These are phyloP conservation scores for Andrena hattorfiana DNA, from an alignment of 2,888 invertebrate genomes.

Conservation along the genomic window DNA sequence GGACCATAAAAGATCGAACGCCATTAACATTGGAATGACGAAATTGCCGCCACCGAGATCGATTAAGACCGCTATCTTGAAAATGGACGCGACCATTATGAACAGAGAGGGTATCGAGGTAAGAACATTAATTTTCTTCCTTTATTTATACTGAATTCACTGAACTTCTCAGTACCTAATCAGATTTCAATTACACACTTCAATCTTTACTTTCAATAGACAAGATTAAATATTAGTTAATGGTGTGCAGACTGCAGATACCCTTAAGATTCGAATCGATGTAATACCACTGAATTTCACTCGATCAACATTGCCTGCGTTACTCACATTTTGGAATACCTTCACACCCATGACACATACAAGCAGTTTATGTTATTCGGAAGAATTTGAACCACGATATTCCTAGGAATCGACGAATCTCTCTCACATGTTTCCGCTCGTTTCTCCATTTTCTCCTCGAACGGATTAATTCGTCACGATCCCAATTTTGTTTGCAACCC, in stretches of 20 bases:
- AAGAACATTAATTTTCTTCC: slow-evolving; percentile 48
- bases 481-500: slow-evolving; percentile 54
- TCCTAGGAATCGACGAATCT: background rate
- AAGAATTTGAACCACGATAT: background rate
- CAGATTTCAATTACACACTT: background rate
- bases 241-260: background rate
- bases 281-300: background rate
- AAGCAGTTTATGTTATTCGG: background rate
- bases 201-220: background rate
- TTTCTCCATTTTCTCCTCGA: slow-evolving; percentile 33
- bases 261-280: background rate
- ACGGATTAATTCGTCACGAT: slow-evolving; percentile 31
- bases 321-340: background rate
- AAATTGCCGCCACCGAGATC: slow-evolving; percentile 98
- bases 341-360: background rate
- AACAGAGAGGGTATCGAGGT: slow-evolving; percentile 98
- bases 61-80: slow-evolving; percentile 99
- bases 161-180: background rate
- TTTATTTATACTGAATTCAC: background rate
- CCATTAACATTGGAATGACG: slow-evolving; percentile 99
- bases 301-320: background rate
- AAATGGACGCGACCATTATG: slow-evolving; percentile 99
- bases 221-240: background rate
- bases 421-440: slow-evolving; percentile 29
- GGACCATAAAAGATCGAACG: slow-evolving; percentile 98